Conservation (phyloP, 53 echinoderm and acorn worm genomes). For the Temnopleurus reevesii region DNA sequence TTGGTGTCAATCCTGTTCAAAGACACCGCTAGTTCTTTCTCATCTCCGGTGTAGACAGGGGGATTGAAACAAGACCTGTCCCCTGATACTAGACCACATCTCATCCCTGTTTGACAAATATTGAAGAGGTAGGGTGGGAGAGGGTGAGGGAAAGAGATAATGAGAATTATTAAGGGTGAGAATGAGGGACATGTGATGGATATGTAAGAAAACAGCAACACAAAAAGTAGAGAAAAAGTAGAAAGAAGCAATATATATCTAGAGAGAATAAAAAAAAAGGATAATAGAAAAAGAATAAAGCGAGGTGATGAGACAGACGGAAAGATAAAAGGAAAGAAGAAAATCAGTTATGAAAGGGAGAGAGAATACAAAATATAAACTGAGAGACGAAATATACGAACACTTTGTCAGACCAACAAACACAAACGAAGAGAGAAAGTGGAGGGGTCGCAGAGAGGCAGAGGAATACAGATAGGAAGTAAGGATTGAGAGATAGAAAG, state of each 20-base stretch:
- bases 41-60: slow-evolving; percentile 57
- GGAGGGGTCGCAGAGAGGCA: background rate
- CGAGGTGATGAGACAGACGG: background rate
- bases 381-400: background rate
- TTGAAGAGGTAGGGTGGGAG: background rate
- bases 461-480: background rate
- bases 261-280: background rate
- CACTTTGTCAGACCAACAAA: background rate
- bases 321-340: background rate
- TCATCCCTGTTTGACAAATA: slow-evolving; percentile 21
- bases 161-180: background rate
- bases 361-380: too few relatives aligned
- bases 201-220: background rate
- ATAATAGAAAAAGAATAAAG: background rate
- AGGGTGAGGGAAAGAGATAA: background rate
- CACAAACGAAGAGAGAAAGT: background rate
- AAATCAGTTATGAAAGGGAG: background rate
- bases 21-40: slow-evolving; percentile 48
- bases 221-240: background rate
- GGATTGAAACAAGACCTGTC: slow-evolving; percentile 43
- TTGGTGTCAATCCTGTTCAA: slow-evolving; percentile 41
- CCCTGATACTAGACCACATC: background rate
- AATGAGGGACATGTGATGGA: too few relatives aligned
- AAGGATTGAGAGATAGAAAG: too few relatives aligned
- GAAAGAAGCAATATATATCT: background rate